Conservation (phyloP, 2,888 invertebrate species). For the Rotaria magnacalcarata region DNA sequence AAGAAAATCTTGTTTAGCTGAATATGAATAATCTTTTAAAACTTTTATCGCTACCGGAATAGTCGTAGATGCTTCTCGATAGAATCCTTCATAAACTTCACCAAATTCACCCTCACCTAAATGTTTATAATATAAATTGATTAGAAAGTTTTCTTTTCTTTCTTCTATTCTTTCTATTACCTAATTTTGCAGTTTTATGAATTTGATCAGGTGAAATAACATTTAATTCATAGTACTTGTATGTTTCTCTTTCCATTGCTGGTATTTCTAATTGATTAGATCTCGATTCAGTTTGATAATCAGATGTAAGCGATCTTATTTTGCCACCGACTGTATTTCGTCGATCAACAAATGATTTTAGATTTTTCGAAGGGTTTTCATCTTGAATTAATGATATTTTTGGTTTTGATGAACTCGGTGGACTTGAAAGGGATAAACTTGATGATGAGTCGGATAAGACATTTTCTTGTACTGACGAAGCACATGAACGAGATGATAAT, state of each 20-base stretch:
- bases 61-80: constrained; percentile 47
- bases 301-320: background rate
- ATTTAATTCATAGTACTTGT: background rate
- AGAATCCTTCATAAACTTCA: constrained; percentile 73
- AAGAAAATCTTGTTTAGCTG: constrained; percentile 72
- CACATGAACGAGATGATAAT: constrained; percentile 8
- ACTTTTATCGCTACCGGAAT: constrained; percentile 77
- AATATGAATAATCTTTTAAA: constrained; percentile 70
- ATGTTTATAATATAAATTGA: too few relatives aligned
- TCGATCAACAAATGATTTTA: background rate
- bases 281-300: background rate
- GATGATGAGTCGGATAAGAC: background rate
- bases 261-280: background rate
- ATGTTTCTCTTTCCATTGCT: background rate
- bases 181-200: background rate
- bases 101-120: constrained; percentile 78
- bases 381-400: background rate
- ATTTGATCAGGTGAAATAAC: constrained; percentile 4
- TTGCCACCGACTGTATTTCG: background rate
- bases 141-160: constrained; percentile 44
- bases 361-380: background rate
- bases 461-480: background rate
- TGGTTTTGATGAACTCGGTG: background rate
- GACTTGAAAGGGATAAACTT: background rate
- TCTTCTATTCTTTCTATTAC: too few relatives aligned